Evolutionary conservation across 2,113 vertebrate species (phyloP), one percentile per base, ranked within the genome.

Genomic region (Chunga burmeisteri): DNA sequence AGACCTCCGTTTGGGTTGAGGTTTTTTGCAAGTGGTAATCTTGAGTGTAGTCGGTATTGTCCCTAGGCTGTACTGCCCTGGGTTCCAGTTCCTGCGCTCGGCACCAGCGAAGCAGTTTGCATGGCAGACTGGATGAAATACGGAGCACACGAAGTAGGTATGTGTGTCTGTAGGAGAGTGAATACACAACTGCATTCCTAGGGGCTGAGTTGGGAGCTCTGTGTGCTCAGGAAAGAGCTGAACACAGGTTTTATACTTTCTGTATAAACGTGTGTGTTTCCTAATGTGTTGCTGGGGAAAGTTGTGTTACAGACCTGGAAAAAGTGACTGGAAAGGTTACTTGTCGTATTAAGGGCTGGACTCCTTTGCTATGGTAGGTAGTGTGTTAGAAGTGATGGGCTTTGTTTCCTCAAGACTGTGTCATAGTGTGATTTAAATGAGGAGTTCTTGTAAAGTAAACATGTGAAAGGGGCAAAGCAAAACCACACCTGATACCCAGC

Each of bases 131-230:
- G 38, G 16, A 36, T 72, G 67, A 86, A 91, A 59, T 30, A 23
- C 4, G 32, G 34, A 66, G 25, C 7, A 25, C 3, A 0, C 4
- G n/a, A 38, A 11, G 21, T 38, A 46, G 1, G 0, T 68, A 26
- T 62, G 77, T 81, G 3, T 73, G 26, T 42, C 25, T 49, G 6
- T 67, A 44, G 30, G 32, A 38, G 38, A 38, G 38, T 38, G 38
- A 38, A 38, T 38, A 38, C 38, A 38, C 38, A 38, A 38, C 38
- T 38, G 38, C 8, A 38, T 38, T 38, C 9, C 13, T 52, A n/a
- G 25, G n/a, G 65, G 44, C 53, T n/a, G 10, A 78, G 10, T n/a
- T 44, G 58, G 22, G 61, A 79, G 34, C 7, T 52, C 17, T 62
- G 7, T 56, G 10, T 71, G 52, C 53, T 89, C n/a, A 59, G 63